Conservation (phyloP, 2,113 vertebrate genomes). For the Lepidothrix coronata region DNA sequence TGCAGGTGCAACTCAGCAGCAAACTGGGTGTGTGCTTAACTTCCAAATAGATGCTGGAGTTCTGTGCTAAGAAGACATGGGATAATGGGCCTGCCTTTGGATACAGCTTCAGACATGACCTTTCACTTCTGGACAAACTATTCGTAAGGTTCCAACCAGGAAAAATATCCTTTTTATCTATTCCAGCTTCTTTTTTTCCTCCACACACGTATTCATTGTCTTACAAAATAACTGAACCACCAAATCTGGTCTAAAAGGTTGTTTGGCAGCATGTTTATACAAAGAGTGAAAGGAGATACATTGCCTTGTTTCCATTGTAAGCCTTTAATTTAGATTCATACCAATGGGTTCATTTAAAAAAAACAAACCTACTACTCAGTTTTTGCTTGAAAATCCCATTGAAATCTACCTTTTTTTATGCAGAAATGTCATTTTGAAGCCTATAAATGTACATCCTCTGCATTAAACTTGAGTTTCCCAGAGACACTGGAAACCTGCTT, state of each 20-base stretch:
- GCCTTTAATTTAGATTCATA: background rate
- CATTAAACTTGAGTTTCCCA: background rate
- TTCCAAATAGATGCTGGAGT: background rate
- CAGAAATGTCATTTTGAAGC: background rate
- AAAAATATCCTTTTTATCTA: background rate
- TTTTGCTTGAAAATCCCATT: background rate
- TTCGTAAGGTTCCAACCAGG: background rate
- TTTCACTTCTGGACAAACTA: background rate
- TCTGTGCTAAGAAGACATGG: background rate
- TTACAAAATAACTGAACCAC: background rate
- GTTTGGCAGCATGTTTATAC: background rate
- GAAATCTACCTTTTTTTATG: background rate
- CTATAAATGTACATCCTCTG: background rate
- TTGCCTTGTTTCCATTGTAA: background rate
- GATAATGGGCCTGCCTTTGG: background rate
- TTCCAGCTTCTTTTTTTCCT: background rate
- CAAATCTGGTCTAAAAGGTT: background rate
- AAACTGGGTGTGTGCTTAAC: fast-evolving
- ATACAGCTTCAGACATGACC: background rate
- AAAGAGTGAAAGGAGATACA: background rate
- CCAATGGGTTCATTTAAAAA: fast-evolving
- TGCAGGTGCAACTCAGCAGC: background rate
- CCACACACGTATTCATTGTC: background rate
- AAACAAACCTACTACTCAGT: background rate
- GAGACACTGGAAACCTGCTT: background rate